These are phyloP conservation scores for Perdix hodgsoniae DNA, from an alignment of 2,797 vertebrate species.

Conservation along the genomic window DNA sequence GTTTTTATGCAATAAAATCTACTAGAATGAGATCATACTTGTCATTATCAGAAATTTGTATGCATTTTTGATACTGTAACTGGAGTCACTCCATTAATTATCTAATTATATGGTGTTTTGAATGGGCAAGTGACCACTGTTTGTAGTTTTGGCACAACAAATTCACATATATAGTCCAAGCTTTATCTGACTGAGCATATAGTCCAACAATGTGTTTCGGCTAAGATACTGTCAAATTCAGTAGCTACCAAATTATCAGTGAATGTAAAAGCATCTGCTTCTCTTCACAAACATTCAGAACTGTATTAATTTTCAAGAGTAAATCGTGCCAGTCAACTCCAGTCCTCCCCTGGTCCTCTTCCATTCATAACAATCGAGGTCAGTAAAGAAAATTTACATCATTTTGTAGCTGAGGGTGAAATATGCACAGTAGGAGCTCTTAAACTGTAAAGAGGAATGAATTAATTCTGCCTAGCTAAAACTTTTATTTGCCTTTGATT, in stretches of 20 bases:
- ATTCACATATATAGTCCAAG: not conserved
- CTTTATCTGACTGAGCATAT: fast-evolving
- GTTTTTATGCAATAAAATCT: not conserved
- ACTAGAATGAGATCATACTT: not conserved
- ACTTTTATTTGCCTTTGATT: not conserved
- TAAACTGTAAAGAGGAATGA: not conserved
- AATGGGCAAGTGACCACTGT: not conserved
- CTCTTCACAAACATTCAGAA: not conserved
- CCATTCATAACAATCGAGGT: not conserved
- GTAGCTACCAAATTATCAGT: not conserved
- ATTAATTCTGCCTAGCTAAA: not conserved
- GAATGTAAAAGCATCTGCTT: not conserved
- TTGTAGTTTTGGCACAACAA: not conserved
- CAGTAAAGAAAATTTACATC: not conserved
- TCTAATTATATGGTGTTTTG: not conserved
- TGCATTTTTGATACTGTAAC: not conserved
- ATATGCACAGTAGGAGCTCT: not conserved
- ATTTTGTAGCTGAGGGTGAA: not conserved
- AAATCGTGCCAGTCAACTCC: not conserved
- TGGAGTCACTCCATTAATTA: not conserved
- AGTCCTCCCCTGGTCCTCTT: not conserved
- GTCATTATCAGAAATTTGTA: not conserved
- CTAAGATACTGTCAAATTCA: not conserved
- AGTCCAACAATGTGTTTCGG: not conserved
- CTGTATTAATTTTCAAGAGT: not conserved